Percentiles rank a stretch among this genome's conserved stretches.
phyloP scores from a whole-genome alignment of 92 coral and sea anemone species.

The Scolanthus callimorphus region DNA sequence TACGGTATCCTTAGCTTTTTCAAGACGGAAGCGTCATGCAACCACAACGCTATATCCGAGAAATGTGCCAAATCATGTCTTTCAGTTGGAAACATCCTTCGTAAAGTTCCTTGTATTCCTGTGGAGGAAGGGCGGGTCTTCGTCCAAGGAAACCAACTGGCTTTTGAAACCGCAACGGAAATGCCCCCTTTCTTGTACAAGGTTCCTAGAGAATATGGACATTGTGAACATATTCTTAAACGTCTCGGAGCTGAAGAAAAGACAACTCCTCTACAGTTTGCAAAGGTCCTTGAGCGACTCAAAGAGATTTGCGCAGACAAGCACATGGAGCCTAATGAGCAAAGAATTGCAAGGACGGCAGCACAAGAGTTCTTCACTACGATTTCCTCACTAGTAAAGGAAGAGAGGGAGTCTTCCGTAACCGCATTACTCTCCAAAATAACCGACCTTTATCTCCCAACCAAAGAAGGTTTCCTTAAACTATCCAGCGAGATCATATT shows the following conservation, averaged over 20 bases:
- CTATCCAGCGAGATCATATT: constrained; percentile 82
- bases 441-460: constrained; percentile 76
- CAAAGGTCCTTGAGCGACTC: constrained; percentile 70
- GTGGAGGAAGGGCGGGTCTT: constrained; percentile 85
- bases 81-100: constrained; percentile 66
- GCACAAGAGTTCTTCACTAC: constrained; percentile 79
- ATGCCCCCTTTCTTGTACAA: constrained; percentile 88
- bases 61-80: constrained; percentile 66
- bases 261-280: constrained; percentile 81
- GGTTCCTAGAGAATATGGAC: constrained; percentile 93
- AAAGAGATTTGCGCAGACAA: constrained; percentile 79
- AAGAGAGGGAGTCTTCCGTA: constrained; percentile 54
- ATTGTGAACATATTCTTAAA: constrained; percentile 80
- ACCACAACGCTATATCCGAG: constrained; percentile 56
- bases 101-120: constrained; percentile 73
- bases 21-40: constrained; percentile 62
- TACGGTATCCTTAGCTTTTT: constrained; percentile 69
- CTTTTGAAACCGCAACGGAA: constrained; percentile 66
- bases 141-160: constrained; percentile 79
- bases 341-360: constrained; percentile 74
- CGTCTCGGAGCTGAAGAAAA: constrained; percentile 91
- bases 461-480: constrained; percentile 82
- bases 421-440: constrained; percentile 49
- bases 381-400: constrained; percentile 73
- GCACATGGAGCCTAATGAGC: constrained; percentile 83